A percentile compares a stretch with the other conserved stretches of the same genome.
Evolutionary conservation across 2,888 invertebrate genomes (phyloP).

Genomic region (Podotricha telesiphe): DNA sequence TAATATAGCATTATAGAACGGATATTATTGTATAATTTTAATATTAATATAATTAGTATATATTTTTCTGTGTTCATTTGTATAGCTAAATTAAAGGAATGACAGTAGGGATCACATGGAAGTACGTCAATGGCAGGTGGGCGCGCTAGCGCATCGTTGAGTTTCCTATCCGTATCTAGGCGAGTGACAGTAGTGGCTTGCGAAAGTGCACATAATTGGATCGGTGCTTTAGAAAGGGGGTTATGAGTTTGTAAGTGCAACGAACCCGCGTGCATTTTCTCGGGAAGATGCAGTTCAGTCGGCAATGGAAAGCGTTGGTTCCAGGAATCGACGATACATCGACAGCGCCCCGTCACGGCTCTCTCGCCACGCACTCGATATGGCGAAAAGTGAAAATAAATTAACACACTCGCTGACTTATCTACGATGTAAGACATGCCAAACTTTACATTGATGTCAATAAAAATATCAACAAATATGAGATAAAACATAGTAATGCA

Average conservation of each 20-base stretch:
- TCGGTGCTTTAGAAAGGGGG: constrained; percentile 84
- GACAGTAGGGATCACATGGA: constrained; percentile 49
- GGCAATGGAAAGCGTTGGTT: constrained; percentile 75
- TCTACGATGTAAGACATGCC: constrained; percentile 33
- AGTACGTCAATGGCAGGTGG: constrained; percentile 60
- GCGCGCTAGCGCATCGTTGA: constrained; percentile 69
- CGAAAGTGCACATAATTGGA: constrained; percentile 85
- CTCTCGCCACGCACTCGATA: constrained; percentile 60
- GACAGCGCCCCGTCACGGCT: constrained; percentile 55
- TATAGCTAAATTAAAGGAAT: background rate
- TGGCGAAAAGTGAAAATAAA: constrained; percentile 75
- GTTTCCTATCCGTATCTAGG: constrained; percentile 83
- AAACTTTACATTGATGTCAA: background rate
- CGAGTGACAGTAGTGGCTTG: constrained; percentile 82
- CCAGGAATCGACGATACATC: constrained; percentile 69
- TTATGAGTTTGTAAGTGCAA: constrained; percentile 84
- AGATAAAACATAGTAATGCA: too few relatives aligned
- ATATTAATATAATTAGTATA: background rate
- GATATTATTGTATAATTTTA: background rate
- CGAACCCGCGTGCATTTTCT: constrained; percentile 80
- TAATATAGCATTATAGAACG: background rate
- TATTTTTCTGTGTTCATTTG: background rate
- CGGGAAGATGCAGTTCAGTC: constrained; percentile 76
- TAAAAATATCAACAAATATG: background rate
- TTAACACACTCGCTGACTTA: constrained; percentile 42